Evolutionary conservation across 2,113 vertebrate species (phyloP), one percentile per base, ranked within the genome.

Genomic region (Hystrix brachyura): DNA sequence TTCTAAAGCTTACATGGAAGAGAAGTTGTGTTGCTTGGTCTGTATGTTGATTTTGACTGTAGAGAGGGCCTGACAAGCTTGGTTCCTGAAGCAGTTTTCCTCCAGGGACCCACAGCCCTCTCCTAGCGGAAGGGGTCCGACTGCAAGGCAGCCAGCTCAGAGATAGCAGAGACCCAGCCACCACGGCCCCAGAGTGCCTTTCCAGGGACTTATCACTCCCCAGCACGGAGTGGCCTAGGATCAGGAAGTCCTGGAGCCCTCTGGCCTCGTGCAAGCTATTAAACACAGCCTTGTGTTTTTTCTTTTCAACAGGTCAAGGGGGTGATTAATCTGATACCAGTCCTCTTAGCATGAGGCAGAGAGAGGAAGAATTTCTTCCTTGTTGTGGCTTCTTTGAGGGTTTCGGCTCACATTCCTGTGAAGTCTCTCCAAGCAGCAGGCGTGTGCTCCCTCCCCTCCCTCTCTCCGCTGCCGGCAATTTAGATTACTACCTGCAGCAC

Each of bases 401-500:
- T 65, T 94, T 93, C 0, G 34, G 72, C 96, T 90, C 62, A 57
- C 94, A 60, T 98, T 97, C 97, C 95, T 96, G 13, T 91, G 97
- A 98, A 95, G 95, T 97, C 53, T 81, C 80, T 97, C 98, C 94
- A 93, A 98, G 98, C 96, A 95, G 93, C 95, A 88, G 90, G 91
- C 94, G 67, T n/a, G 3, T 21, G 92, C 93, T 78, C 93, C 94
- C 97, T 96, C 98, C 97, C 95, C 90, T 86, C 57, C 43, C 69
- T 86, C 5, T 0, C 91, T 60, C 38, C 91, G 92, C 51, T 4
- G 53, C 83, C 76, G 87, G 83, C 94, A 94, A 97, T 76, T 95
- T 92, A 97, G 97, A 84, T 98, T 80, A 0, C 94, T 98, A 98
- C 98, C 98, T 98, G 98, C 97, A 98, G 96, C 96, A 97, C 97